Evolutionary conservation across 2,797 vertebrate genomes (phyloP).

Genomic region (Poecilia picta): DNA sequence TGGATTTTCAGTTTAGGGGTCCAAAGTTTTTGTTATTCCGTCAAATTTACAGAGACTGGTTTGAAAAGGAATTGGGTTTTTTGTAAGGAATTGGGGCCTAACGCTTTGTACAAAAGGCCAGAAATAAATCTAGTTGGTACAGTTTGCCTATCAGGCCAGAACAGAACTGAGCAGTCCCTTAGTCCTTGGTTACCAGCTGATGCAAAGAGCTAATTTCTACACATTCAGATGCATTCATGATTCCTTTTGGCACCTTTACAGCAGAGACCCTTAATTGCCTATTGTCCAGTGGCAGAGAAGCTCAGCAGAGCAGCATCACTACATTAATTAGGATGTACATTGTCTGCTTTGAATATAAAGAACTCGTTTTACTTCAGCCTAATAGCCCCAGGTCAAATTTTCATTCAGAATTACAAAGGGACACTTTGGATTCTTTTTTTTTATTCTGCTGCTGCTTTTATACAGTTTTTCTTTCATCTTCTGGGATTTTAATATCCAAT

Average conservation of each 20-base stretch:
- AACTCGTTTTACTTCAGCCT: slow-evolving; percentile 44
- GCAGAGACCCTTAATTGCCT: slow-evolving; percentile 52
- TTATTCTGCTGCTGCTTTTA: slow-evolving; percentile 1
- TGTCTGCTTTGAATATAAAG: slow-evolving; percentile 55
- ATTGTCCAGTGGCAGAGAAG: slow-evolving; percentile 57
- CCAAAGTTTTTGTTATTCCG: neutral
- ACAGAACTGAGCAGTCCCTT: slow-evolving; percentile 12
- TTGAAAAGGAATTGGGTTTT: neutral
- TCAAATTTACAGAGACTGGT: neutral
- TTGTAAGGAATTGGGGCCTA: neutral
- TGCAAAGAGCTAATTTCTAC: slow-evolving; percentile 37
- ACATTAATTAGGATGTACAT: slow-evolving; percentile 62
- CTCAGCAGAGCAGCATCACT: slow-evolving; percentile 57
- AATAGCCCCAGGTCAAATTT: slow-evolving; percentile 25
- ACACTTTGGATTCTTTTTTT: slow-evolving; percentile 32
- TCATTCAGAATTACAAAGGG: slow-evolving; percentile 33
- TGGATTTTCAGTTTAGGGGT: neutral
- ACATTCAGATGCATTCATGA: slow-evolving; percentile 25
- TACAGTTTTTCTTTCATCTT: neutral
- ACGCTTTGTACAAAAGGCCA: slow-evolving; percentile 6
- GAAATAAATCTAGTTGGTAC: slow-evolving; percentile 30
- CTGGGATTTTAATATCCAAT: neutral
- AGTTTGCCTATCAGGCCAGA: slow-evolving; percentile 12
- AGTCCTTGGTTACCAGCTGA: slow-evolving; percentile 25
- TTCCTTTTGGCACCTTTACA: slow-evolving; percentile 60